Evolutionary conservation across 2,113 vertebrate species (phyloP).

Genomic region (Fulica atra): DNA sequence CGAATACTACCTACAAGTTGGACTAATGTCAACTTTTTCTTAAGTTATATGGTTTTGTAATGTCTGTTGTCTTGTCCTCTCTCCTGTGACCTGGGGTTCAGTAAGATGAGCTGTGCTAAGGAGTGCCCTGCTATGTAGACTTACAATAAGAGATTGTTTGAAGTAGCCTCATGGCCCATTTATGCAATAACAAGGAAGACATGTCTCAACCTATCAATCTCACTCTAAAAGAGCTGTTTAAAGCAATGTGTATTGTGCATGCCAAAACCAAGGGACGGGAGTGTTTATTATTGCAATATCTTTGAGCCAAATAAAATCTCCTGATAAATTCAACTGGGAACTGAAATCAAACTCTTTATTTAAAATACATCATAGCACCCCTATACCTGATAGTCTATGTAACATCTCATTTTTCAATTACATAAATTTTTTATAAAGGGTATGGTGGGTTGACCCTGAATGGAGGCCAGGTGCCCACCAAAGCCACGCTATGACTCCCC

Average conservation of each 20-base stretch:
- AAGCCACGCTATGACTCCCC: too few species aligned
- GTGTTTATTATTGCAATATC: background rate
- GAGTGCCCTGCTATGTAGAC: background rate
- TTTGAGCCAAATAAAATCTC: background rate
- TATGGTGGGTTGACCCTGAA: background rate
- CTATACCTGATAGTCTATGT: background rate
- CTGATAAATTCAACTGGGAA: background rate
- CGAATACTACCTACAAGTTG: background rate
- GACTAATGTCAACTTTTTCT: background rate
- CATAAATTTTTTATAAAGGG: background rate
- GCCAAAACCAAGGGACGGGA: background rate
- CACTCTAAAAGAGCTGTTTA: background rate
- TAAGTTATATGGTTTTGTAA: background rate
- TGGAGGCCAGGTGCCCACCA: too few species aligned
- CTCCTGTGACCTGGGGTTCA: background rate
- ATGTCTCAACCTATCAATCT: constrained; percentile 25
- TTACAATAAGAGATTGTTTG: constrained; percentile 22
- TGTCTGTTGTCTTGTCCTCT: background rate
- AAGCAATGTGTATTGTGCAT: background rate
- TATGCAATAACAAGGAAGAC: background rate
- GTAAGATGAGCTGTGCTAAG: background rate
- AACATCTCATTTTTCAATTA: background rate
- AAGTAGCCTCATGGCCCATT: background rate
- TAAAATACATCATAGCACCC: background rate
- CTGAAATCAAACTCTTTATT: background rate